phyloP scores from a whole-genome alignment of 1,140 invertebrate genomes.

The Melanaphis sacchari region DNA sequence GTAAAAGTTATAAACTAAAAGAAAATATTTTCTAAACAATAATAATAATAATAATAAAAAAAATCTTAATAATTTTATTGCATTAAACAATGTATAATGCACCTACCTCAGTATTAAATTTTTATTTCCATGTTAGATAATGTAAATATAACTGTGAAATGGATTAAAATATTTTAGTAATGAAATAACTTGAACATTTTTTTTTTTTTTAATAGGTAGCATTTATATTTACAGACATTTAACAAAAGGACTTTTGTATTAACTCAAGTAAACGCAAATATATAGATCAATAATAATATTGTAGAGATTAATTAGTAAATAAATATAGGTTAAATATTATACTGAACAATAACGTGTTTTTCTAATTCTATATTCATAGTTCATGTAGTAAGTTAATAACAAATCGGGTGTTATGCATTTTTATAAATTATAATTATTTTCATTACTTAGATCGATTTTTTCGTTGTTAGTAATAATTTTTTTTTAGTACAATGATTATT shows the following conservation, averaged over 20 bases:
- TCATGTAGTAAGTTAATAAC: neutral
- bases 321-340: neutral
- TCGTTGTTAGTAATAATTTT: too few species aligned
- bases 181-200: neutral
- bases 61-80: neutral
- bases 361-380: neutral
- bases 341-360: neutral
- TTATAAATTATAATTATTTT: neutral
- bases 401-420: neutral
- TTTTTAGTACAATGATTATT: too few species aligned
- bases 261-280: neutral
- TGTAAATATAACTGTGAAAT: neutral
- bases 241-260: neutral
- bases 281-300: neutral
- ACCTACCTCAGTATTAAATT: neutral
- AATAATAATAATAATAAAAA: neutral
- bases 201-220: neutral
- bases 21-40: neutral
- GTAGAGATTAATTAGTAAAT: neutral
- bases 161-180: neutral
- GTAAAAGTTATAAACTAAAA: neutral
- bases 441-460: neutral
- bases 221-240: neutral
- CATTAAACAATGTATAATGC: neutral
- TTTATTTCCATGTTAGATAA: neutral